Conservation (phyloP, 1,140 invertebrate species). For the Conus ventricosus region DNA sequence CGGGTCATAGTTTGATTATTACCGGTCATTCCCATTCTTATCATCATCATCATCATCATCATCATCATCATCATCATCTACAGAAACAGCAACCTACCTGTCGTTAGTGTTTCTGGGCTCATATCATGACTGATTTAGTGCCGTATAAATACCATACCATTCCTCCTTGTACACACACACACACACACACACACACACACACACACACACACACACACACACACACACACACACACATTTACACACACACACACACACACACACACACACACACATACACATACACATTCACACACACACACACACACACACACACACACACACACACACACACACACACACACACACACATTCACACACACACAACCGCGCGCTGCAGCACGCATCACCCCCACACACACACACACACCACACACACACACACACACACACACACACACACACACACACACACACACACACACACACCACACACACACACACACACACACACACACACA, state of each 20-base stretch:
- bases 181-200: no score
- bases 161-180: no score
- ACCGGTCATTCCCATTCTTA: no score
- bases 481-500: conserved; percentile 47
- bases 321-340: conserved; percentile 46
- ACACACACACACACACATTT: no score
- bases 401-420: conserved; percentile 45
- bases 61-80: no score
- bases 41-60: no score
- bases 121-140: no score
- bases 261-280: conserved; percentile 46
- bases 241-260: conserved; percentile 25
- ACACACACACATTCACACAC: conserved; percentile 33
- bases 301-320: conserved; percentile 44
- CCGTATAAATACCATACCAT: no score
- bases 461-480: neutral
- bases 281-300: conserved; percentile 44
- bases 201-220: no score
- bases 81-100: no score
- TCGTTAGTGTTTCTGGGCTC: no score
- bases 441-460: neutral
- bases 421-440: conserved; percentile 37
- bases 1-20: neutral
- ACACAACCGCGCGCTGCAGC: neutral
- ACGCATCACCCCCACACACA: conserved; percentile 20